These are phyloP conservation scores for Tuberolachnus salignus DNA, from an alignment of 2,888 invertebrate genomes.

Conservation along the genomic window DNA sequence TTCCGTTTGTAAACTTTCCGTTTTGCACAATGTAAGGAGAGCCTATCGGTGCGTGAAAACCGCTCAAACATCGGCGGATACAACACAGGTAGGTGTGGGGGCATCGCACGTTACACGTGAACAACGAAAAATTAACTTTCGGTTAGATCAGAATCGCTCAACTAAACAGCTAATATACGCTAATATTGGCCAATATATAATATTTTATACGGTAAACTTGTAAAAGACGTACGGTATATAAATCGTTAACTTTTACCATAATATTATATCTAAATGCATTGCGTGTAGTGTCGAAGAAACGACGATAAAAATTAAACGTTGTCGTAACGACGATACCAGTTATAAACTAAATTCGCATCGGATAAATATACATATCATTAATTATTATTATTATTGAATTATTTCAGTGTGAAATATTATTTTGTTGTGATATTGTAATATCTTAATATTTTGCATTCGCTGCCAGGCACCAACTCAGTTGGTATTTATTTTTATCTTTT, in stretches of 20 bases:
- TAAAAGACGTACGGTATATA: neutral
- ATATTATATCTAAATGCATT: neutral
- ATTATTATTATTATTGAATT: neutral
- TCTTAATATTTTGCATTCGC: no score
- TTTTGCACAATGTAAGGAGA: neutral
- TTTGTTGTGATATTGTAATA: neutral
- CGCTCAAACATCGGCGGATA: neutral
- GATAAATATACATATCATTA: neutral
- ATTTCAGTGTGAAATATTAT: neutral
- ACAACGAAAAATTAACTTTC: conserved; percentile 18
- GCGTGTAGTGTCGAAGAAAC: neutral
- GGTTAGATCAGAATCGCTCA: neutral
- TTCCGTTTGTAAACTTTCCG: conserved; percentile 36
- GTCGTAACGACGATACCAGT: neutral
- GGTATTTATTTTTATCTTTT: no score
- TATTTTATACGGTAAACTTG: neutral
- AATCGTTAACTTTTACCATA: neutral
- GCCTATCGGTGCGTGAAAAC: conserved; percentile 21
- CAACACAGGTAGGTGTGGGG: neutral
- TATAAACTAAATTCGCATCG: neutral
- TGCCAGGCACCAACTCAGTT: no score
- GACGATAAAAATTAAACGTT: neutral
- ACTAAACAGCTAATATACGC: neutral
- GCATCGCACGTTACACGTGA: neutral
- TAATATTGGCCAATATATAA: neutral